A percentile compares a stretch with the other conserved stretches of the same genome.
phyloP scores from a whole-genome alignment of 2,113 vertebrate genomes.

The Motacilla tschutschensis region DNA sequence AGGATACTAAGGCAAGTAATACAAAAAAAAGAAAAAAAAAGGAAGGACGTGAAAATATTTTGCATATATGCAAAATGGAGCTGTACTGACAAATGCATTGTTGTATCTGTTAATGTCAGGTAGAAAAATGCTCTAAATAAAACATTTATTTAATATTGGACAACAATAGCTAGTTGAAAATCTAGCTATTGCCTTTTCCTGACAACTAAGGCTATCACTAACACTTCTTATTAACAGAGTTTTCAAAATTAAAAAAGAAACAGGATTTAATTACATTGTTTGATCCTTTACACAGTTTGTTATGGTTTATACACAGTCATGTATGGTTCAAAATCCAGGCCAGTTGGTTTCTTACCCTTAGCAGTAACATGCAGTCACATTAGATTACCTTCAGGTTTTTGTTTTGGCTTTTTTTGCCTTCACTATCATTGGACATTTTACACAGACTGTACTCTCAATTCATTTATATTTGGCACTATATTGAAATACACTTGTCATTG shows the following conservation, averaged over 20 bases:
- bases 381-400: conserved; percentile 18
- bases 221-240: background rate
- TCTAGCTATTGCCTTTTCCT: background rate
- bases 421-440: conserved; percentile 3
- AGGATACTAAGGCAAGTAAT: background rate
- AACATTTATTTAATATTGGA: background rate
- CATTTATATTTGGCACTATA: conserved; percentile 23
- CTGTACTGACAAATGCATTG: background rate
- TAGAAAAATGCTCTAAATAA: conserved; percentile 2
- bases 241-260: conserved; percentile 17
- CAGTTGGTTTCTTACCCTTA: conserved; percentile 10
- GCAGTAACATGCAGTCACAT: background rate
- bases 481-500: conserved; percentile 27
- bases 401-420: background rate
- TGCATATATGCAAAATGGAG: background rate
- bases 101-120: background rate
- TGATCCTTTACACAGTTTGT: background rate
- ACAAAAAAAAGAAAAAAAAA: background rate
- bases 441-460: background rate
- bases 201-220: background rate
- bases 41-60: background rate
- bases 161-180: background rate
- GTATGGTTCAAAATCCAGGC: conserved; percentile 23
- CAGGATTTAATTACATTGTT: background rate
- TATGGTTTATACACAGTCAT: background rate